Evolutionary conservation across 1,140 invertebrate genomes (phyloP).

Genomic region (Hyposmocoma kahamanoa): DNA sequence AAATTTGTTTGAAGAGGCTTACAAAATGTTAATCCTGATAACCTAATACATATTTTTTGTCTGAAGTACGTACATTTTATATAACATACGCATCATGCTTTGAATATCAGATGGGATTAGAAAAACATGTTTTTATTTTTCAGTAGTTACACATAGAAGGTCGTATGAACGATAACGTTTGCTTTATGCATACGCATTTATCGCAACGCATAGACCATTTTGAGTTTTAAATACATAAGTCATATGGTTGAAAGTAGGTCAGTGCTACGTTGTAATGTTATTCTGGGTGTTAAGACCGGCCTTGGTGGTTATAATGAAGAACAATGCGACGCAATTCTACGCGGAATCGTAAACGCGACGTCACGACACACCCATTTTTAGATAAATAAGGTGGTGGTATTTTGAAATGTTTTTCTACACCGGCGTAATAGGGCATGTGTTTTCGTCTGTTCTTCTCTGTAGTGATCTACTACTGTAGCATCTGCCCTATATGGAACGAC

Average conservation of each 20-base stretch:
- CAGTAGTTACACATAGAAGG: background rate
- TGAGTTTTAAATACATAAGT: slow-evolving; percentile 1
- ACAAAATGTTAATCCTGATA: too few species aligned
- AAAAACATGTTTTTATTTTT: slow-evolving; percentile 8
- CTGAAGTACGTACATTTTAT: background rate
- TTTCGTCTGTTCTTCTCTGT: too few species aligned
- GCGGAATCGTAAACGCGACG: slow-evolving; percentile 45
- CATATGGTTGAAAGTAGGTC: slow-evolving; percentile 43
- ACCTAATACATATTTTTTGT: background rate
- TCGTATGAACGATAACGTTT: background rate
- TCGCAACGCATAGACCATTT: background rate
- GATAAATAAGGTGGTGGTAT: slow-evolving; percentile 39
- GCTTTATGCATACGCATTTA: background rate
- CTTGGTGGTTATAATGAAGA: slow-evolving; percentile 63
- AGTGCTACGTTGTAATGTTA: slow-evolving; percentile 19
- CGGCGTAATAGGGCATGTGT: too few species aligned
- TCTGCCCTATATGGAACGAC: too few species aligned
- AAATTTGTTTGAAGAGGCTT: too few species aligned
- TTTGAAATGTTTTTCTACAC: background rate
- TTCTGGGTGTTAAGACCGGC: slow-evolving; percentile 34
- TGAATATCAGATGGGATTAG: background rate
- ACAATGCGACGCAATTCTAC: slow-evolving; percentile 31
- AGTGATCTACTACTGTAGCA: too few species aligned
- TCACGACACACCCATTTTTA: slow-evolving; percentile 66
- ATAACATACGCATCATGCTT: background rate